Base-by-base conservation (phyloP, 2,888 invertebrate genomes). In the Cataglyphis rosenhaueri region DNA sequence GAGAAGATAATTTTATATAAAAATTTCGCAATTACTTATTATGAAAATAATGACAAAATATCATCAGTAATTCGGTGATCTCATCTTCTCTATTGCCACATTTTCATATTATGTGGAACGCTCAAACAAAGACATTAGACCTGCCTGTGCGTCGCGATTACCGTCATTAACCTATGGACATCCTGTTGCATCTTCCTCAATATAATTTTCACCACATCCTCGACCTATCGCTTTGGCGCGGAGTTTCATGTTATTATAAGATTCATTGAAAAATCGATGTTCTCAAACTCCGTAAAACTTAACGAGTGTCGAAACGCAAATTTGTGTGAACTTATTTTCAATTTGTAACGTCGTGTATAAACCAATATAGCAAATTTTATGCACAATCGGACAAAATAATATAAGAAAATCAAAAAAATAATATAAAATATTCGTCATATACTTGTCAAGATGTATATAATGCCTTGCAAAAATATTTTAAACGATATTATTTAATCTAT, bases 71-170 rank as follows among this genome's bases (percentile, higher is more conserved):
- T 78, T 41, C 32, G 29, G 29, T 59, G n/a, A 68, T 68, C 70
- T 65, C 64, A 21, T 68, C 44, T 59, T 3, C n/a, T 12, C 21
- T 10, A 15, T 35, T 57, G 57, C 44, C 44, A 68, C 32, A 64
- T 59, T 48, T 79, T 78, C 79, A n/a, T 48, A 59, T 44, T 44
- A 44, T 59, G 75, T 38, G 48, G 66, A 71, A 64, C 85, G 76
- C 65, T 83, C 83, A 66, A 91, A 91, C 90, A 90, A 90, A 91
- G 91, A 90, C 89, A 91, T 91, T 90, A 91, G 84, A 82, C 85
- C 81, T 10, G n/a, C 29, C 62, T 44, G 71, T 81, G 84, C 73
- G 81, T 68, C 87, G 66, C 86, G 87, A 91, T 91, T 88, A 87
- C 87, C 82, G 83, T 90, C 87, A 91, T 90, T 87, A 88, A 81